Evolutionary conservation across 2,797 vertebrate species (phyloP).

Genomic region (Catostomus latipinnis): DNA sequence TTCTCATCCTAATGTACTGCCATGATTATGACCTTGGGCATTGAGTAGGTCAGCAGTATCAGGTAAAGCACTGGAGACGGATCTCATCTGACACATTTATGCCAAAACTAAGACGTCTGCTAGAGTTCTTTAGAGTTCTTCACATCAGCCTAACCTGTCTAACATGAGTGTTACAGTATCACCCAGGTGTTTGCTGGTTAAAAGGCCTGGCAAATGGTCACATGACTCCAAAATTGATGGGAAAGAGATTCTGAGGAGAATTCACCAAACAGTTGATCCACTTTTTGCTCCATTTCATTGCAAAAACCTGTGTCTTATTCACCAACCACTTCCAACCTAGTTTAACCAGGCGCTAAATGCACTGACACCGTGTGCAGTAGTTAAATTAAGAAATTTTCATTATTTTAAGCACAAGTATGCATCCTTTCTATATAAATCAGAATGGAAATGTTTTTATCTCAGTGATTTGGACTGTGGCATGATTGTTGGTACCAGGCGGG

Average conservation of each 20-base stretch:
- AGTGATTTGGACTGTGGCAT: too few relatives aligned
- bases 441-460: too few relatives aligned
- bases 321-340: too few relatives aligned
- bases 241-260: conserved; percentile 3
- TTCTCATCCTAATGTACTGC: background rate
- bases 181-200: conserved; percentile 40
- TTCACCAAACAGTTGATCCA: too few relatives aligned
- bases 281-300: too few relatives aligned
- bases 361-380: too few relatives aligned
- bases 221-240: conserved; percentile 1
- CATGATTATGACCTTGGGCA: background rate
- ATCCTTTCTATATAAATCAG: too few relatives aligned
- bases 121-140: conserved; percentile 37
- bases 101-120: conserved; percentile 43
- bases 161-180: conserved; percentile 49
- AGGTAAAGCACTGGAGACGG: background rate
- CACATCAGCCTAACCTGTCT: conserved; percentile 53
- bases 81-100: conserved; percentile 43
- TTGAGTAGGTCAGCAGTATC: conserved; percentile 6
- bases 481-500: too few relatives aligned
- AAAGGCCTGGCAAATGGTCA: conserved; percentile 32
- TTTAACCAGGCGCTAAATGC: too few relatives aligned
- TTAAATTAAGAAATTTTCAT: too few relatives aligned
- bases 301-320: too few relatives aligned
- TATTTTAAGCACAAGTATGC: too few relatives aligned